Evolutionary conservation across 2,888 invertebrate species (phyloP).

Genomic region (Polydrusus pterygomalis): DNA sequence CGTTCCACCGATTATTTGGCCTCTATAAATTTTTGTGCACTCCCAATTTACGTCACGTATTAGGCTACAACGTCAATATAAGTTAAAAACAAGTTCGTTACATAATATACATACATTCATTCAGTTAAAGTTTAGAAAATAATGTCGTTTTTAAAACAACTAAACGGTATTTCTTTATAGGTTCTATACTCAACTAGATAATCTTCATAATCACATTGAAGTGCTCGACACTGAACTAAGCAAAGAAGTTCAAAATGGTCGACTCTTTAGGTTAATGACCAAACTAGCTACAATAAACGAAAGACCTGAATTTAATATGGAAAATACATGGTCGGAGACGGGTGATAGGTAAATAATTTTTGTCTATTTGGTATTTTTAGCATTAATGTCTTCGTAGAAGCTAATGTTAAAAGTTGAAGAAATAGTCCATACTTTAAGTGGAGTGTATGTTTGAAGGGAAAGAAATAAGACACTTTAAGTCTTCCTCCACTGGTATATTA

Average conservation of each 20-base stretch:
- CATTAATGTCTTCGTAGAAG: too few species aligned
- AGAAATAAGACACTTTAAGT: too few species aligned
- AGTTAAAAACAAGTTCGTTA: too few species aligned
- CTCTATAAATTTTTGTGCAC: too few species aligned
- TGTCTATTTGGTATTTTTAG: background rate
- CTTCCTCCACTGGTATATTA: too few species aligned
- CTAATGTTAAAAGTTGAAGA: too few species aligned
- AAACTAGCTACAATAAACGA: slow-evolving; percentile 97
- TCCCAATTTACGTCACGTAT: too few species aligned
- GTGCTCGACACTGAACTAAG: slow-evolving; percentile 92
- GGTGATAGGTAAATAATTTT: slow-evolving; percentile 82
- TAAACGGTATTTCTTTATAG: slow-evolving; percentile 33
- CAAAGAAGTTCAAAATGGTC: slow-evolving; percentile 95
- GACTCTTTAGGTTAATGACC: slow-evolving; percentile 91
- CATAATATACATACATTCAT: too few species aligned
- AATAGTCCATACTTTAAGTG: too few species aligned
- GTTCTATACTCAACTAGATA: slow-evolving; percentile 96
- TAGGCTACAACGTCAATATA: too few species aligned
- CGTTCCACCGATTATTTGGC: too few species aligned
- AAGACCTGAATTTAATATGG: slow-evolving; percentile 94
- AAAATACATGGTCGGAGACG: slow-evolving; percentile 97
- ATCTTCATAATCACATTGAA: slow-evolving; percentile 90
- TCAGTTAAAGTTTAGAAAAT: background rate
- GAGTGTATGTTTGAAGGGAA: too few species aligned
- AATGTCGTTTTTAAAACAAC: background rate